Evolutionary conservation across 2,797 vertebrate species (phyloP).

Genomic region (Chloroceryle amazona): DNA sequence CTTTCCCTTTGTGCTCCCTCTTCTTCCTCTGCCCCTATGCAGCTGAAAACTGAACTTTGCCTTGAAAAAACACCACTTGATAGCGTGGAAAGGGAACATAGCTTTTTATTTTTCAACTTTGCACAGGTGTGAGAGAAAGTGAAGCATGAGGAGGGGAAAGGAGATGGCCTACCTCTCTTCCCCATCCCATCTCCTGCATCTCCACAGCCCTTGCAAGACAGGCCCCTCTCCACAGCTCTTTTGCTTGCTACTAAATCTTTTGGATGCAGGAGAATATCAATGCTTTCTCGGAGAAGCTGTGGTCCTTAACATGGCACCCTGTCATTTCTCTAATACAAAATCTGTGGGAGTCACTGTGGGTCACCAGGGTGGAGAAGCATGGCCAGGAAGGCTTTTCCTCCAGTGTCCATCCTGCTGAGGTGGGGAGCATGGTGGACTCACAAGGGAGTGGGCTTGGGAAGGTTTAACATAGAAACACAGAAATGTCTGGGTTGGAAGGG

Average conservation of each 20-base stretch:
- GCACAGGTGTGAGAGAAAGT: not conserved
- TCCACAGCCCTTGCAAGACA: not conserved
- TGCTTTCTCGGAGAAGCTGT: not conserved
- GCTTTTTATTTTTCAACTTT: not conserved
- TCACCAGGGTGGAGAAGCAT: fast-evolving
- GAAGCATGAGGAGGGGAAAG: fast-evolving
- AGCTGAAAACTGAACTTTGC: not conserved
- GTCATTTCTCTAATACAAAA: fast-evolving
- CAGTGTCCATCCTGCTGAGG: fast-evolving
- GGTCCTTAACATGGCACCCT: not conserved
- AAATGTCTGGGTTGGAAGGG: too few relatives aligned
- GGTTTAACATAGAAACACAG: too few relatives aligned
- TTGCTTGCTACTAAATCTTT: not conserved
- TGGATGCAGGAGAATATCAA: not conserved
- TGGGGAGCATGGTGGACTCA: fast-evolving
- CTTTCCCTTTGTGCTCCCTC: not conserved
- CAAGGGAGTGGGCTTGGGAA: not conserved
- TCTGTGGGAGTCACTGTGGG: fast-evolving
- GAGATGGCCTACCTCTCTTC: not conserved
- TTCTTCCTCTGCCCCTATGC: not conserved
- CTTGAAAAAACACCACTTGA: not conserved
- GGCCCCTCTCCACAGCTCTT: not conserved
- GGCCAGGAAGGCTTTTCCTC: not conserved
- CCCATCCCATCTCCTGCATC: fast-evolving
- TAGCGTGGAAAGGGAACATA: not conserved